Evolutionary conservation across 2,888 invertebrate species (phyloP), one percentile per base, ranked within the genome.

Genomic region (Leptura quadrifasciata): DNA sequence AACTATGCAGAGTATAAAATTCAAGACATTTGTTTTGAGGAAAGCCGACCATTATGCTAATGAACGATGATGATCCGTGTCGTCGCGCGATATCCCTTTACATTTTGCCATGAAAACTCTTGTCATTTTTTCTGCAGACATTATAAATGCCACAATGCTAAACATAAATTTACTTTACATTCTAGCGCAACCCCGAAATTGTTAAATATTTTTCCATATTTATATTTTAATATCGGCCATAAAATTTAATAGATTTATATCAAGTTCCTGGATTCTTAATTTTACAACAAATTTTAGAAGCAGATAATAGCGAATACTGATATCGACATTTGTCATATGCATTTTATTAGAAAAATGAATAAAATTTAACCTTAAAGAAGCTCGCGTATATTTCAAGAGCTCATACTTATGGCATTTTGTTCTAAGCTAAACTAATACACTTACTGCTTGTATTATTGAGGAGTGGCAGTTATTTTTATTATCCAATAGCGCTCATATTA

Each of bases 61-160:
- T 85, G 85, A 86, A 83, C 83, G 81, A 81, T 85, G 85, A 85
- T 85, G 83, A 84, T 83, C 84, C 85, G 85, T 86, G 82, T 85
- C 86, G 80, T 78, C 78, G 80, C 78, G 85, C 84, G 85, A 85
- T 83, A 85, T 86, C 85, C 86, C 83, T 80, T 83, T 79, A 78
- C 82, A 77, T 80, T 82, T 72, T 76, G 72, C 78, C 77, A 77
- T 72, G 80, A 80, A 83, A 83, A 82, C 77, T 81, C 82, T 81
- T 80, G 84, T 82, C 82, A 84, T 85, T 83, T 84, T 84, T 84
- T 82, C 76, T 72, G 77, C 70, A 75, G 79, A 74, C 81, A 76
- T 82, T 82, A 82, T 82, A 82, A 83, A 83, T 82, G 84, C 82
- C 82, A 82, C 77, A 77, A 69, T 78, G 75, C 54, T 76, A 72